A percentile compares a stretch with the other conserved stretches of the same genome.
These are phyloP conservation scores for Ylistrum balloti DNA, from an alignment of 1,140 invertebrate species.

Conservation along the genomic window DNA sequence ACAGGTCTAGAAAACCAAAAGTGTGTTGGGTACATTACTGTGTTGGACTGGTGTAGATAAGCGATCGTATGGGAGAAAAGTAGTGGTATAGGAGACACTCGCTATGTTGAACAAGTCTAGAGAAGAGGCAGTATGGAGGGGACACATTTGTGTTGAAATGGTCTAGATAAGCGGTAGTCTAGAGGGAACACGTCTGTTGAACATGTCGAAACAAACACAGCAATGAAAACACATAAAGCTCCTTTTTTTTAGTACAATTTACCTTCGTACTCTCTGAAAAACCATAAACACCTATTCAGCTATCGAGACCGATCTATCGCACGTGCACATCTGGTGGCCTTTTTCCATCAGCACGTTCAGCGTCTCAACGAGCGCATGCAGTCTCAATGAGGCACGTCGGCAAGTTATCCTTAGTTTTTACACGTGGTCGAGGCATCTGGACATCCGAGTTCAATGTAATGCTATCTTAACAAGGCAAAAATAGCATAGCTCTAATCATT, in stretches of 20 bases:
- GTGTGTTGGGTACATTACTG: too few species aligned
- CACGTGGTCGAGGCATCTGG: constrained; percentile 30
- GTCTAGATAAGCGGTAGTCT: too few species aligned
- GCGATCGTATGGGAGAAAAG: too few species aligned
- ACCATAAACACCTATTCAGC: neutral
- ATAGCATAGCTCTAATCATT: neutral
- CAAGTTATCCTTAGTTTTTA: constrained; percentile 5
- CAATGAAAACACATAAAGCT: neutral
- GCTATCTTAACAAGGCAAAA: neutral
- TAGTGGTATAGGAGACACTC: too few species aligned
- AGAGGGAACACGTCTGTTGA: neutral
- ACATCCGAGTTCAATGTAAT: neutral
- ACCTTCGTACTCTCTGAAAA: neutral
- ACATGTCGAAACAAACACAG: neutral
- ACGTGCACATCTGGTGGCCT: constrained; percentile 37
- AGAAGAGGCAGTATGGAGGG: too few species aligned
- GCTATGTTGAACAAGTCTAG: too few species aligned
- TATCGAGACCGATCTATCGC: neutral
- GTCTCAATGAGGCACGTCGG: neutral
- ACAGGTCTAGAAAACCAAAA: too few species aligned
- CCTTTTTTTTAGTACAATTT: neutral
- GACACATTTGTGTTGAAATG: too few species aligned
- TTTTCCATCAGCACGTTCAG: neutral
- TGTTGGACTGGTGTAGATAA: too few species aligned
- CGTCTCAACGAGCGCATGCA: neutral